Evolutionary conservation across 2,797 vertebrate species (phyloP), one percentile per base, ranked within the genome.

Genomic region (Amblyraja radiata): DNA sequence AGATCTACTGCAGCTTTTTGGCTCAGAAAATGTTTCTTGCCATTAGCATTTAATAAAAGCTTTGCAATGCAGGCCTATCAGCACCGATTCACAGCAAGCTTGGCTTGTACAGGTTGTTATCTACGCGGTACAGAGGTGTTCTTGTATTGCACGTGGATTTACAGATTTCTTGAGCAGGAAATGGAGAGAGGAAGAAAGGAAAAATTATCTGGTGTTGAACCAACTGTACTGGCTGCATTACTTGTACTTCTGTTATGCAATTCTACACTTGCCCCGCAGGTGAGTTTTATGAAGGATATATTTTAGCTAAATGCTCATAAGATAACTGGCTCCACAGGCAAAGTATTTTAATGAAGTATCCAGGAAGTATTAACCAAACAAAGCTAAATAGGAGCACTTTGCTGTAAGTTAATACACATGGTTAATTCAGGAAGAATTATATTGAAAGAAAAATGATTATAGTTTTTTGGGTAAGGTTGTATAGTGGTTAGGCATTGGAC

Each of bases 61-160:
- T 98, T 97, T 98, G 98, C 98, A 98, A 99, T 99, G 98, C 98
- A 98, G 98, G 98, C 98, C 98, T 99, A 99, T 99, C 98, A 98
- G 98, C 97, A 97, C 97, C 96, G 97, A 98, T 97, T 99, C 97
- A 97, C 97, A 97, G 98, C 97, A 98, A 98, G 97, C 98, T 97
- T 97, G 98, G 96, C 98, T 98, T 98, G 98, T 97, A 97, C 98
- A 98, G 98, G 97, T 98, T 98, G 98, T 99, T 99, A 99, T 99
- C 99, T 99, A 96, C 98, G 97, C 97, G 97, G 97, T 98, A 98
- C 99, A 99, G 99, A 99, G 98, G 98, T 99, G 98, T 98, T 99
- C 98, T 98, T 99, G 99, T 98, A 99, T 98, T 98, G 98, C 97
- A 98, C 99, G 99, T 99, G 99, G 98, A 99, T 99, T 99, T 99